phyloP scores from a whole-genome alignment of 2,797 vertebrate species.

The Clamator glandarius region DNA sequence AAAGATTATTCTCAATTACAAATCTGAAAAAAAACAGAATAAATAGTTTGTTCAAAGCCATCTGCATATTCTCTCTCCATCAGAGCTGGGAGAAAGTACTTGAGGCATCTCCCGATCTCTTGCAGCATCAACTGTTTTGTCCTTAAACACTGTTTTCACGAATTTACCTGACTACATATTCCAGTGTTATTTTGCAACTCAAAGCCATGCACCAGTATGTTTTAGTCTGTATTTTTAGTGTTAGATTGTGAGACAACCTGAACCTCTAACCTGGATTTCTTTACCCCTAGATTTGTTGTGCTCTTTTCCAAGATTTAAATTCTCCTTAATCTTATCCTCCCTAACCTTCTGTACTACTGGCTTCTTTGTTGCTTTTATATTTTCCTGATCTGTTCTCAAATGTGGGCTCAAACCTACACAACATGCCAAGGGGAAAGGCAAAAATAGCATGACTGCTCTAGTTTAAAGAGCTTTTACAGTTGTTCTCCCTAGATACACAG shows the following conservation, averaged over 20 bases:
- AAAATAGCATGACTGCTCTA: conserved; percentile 62
- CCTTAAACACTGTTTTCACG: not conserved
- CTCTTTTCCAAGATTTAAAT: not conserved
- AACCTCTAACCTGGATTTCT: conserved; percentile 3
- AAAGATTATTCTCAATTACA: not conserved
- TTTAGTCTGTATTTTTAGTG: not conserved
- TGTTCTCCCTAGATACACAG: conserved; percentile 51
- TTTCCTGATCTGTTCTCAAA: conserved; percentile 46
- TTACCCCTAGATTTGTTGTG: conserved; percentile 1
- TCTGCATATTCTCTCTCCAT: not conserved
- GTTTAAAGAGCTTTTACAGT: conserved; percentile 60
- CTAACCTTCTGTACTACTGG: conserved; percentile 33
- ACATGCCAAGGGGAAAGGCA: conserved; percentile 42
- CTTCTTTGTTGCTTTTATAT: conserved; percentile 38
- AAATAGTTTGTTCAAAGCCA: not conserved
- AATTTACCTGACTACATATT: not conserved
- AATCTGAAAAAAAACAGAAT: not conserved
- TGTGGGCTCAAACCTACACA: conserved; percentile 60
- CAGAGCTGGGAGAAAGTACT: not conserved
- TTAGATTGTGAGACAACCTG: conserved; percentile 17
- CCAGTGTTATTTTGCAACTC: not conserved
- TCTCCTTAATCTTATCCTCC: conserved; percentile 39
- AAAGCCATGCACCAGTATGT: not conserved
- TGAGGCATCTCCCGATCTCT: not conserved
- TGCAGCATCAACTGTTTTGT: not conserved